Percentiles rank a stretch among this genome's conserved stretches.
These are phyloP conservation scores for Rhea americana DNA, from an alignment of 2,113 vertebrate genomes.

Conservation along the genomic window DNA sequence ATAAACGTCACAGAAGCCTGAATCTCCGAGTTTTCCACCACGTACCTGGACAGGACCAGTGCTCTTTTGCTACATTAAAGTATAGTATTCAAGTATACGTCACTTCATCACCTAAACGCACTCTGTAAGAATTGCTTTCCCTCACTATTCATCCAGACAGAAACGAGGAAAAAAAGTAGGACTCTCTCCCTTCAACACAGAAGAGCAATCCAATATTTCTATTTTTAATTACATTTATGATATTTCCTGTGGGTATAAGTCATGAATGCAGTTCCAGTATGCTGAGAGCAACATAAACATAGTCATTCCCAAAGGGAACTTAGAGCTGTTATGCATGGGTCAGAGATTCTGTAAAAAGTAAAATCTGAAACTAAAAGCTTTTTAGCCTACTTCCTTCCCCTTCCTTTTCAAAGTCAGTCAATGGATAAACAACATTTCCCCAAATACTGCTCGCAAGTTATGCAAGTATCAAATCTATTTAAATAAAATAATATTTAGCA, in stretches of 20 bases:
- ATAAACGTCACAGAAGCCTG: not conserved
- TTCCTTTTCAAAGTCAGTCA: slow-evolving; percentile 42
- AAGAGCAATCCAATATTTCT: slow-evolving; percentile 2
- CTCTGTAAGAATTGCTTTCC: not conserved
- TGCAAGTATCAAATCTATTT: not conserved
- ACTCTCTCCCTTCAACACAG: not conserved
- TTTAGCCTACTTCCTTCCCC: slow-evolving; percentile 38
- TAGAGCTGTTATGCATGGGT: slow-evolving; percentile 33
- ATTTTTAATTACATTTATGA: slow-evolving; percentile 61
- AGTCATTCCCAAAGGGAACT: slow-evolving; percentile 9
- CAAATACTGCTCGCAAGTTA: not conserved
- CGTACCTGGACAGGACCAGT: not conserved
- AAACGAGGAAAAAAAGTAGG: not conserved
- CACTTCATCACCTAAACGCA: not conserved
- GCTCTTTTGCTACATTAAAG: not conserved
- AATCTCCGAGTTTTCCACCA: not conserved
- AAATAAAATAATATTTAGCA: slow-evolving; percentile 10
- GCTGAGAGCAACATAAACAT: not conserved
- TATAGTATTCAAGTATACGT: not conserved
- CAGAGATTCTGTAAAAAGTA: slow-evolving; percentile 34
- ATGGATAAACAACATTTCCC: slow-evolving; percentile 7
- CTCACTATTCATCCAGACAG: not conserved
- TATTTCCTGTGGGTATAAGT: slow-evolving; percentile 44
- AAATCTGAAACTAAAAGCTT: slow-evolving; percentile 46
- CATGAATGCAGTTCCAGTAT: slow-evolving; percentile 23